Conservation (phyloP, 2,888 invertebrate genomes). For the Plagodis dolabraria region DNA sequence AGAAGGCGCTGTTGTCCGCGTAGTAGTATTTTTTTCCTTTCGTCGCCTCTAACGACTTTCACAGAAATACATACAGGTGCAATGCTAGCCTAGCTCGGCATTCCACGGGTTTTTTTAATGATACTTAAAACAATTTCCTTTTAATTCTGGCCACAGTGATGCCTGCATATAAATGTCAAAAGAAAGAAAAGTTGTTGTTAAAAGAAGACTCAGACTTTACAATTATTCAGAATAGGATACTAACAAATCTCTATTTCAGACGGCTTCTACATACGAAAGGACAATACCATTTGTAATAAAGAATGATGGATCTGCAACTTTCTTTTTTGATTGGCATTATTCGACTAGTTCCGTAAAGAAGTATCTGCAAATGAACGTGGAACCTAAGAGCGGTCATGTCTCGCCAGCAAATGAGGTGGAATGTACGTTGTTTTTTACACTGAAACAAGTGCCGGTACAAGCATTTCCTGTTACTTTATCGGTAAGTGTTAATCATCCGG, state of each 20-base stretch:
- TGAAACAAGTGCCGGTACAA: slow-evolving; percentile 71
- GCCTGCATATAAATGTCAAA: too few species aligned
- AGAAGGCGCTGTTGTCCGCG: too few species aligned
- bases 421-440: slow-evolving; percentile 64
- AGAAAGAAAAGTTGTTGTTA: too few species aligned
- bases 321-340: slow-evolving; percentile 74
- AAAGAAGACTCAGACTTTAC: too few species aligned
- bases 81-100: too few species aligned
- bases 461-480: slow-evolving; percentile 66
- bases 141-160: too few species aligned
- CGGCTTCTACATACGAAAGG: slow-evolving; percentile 75
- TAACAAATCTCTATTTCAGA: slow-evolving; percentile 47
- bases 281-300: slow-evolving; percentile 68
- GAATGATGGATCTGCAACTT: slow-evolving; percentile 76
- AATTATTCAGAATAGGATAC: background rate
- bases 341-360: slow-evolving; percentile 62
- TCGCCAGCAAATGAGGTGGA: slow-evolving; percentile 61
- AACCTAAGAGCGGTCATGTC: slow-evolving; percentile 69
- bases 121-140: too few species aligned
- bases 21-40: too few species aligned
- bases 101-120: too few species aligned
- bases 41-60: too few species aligned
- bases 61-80: too few species aligned
- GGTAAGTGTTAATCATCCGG: slow-evolving; percentile 47
- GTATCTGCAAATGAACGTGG: slow-evolving; percentile 64